Percentiles rank a stretch among this genome's conserved stretches.
These are phyloP conservation scores for Apogon talboti DNA, from an alignment of 2,797 vertebrate species.

Conservation along the genomic window DNA sequence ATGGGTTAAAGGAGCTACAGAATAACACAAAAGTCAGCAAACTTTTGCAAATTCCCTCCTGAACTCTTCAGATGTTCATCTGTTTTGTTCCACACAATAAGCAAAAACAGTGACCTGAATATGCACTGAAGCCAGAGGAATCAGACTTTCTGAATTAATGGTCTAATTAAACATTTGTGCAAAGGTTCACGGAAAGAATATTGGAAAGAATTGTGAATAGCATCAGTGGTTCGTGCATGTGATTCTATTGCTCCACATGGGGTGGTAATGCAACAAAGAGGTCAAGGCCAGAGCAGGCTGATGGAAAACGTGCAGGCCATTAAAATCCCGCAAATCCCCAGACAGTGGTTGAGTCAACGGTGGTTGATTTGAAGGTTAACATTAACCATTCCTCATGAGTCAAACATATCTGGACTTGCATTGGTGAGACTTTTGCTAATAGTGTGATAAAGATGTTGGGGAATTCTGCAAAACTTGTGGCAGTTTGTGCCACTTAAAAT, in stretches of 20 bases:
- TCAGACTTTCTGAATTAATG: conserved; percentile 54
- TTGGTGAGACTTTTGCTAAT: conserved; percentile 31
- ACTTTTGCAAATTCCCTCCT: conserved; percentile 45
- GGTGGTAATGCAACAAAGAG: conserved; percentile 41
- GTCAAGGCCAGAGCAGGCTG: conserved; percentile 34
- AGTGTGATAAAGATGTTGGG: conserved; percentile 13
- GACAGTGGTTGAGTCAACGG: conserved; percentile 79
- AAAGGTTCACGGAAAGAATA: conserved; percentile 32
- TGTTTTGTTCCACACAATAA: conserved; percentile 60
- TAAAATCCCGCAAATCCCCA: conserved; percentile 59
- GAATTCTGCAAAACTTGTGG: conserved; percentile 22
- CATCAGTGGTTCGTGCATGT: conserved; percentile 24
- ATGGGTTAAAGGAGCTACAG: conserved; percentile 21
- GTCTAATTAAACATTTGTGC: conserved; percentile 35
- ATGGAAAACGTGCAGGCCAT: conserved; percentile 51
- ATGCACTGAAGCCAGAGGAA: conserved; percentile 30
- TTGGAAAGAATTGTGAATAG: conserved; percentile 35
- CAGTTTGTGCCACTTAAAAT: conserved; percentile 25
- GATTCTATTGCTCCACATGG: conserved; percentile 22
- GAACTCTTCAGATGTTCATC: conserved; percentile 60
- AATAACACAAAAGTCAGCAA: conserved; percentile 46
- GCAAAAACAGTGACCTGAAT: conserved; percentile 57
- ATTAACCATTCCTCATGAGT: conserved; percentile 68
- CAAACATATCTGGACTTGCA: conserved; percentile 49
- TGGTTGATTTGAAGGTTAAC: conserved; percentile 65